A percentile compares a stretch with the other conserved stretches of the same genome.
These are phyloP conservation scores for Amphiura filiformis DNA, from an alignment of 35 echinoderm and acorn worm species.

Conservation along the genomic window DNA sequence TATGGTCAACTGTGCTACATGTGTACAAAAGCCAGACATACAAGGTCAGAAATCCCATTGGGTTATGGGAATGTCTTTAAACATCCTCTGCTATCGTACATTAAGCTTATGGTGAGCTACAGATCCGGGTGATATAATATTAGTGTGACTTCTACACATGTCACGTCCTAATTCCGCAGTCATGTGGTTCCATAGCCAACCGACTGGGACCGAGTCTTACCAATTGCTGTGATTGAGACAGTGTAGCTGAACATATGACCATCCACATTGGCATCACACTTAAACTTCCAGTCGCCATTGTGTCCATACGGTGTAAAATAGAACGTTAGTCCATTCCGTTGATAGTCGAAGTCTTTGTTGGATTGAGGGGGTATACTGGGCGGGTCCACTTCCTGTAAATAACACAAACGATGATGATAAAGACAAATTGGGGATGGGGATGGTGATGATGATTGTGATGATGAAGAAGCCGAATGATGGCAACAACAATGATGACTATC, in stretches of 20 bases:
- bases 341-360: not conserved
- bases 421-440: not conserved
- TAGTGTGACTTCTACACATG: too few species aligned
- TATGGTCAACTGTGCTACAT: too few species aligned
- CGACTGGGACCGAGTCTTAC: too few species aligned
- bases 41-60: too few species aligned
- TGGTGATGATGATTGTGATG: not conserved
- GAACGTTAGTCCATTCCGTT: not conserved
- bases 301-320: not conserved
- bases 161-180: too few species aligned
- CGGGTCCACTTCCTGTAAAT: slow-evolving; percentile 1
- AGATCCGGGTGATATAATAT: too few species aligned
- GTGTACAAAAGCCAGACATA: too few species aligned
- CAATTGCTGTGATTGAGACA: not conserved
- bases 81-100: too few species aligned
- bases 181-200: too few species aligned
- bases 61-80: too few species aligned
- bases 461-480: not conserved
- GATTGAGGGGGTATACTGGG: not conserved
- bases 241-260: not conserved
- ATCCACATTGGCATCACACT: not conserved
- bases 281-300: slow-evolving; percentile 17
- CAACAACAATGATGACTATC: too few species aligned
- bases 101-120: too few species aligned
- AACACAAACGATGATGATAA: not conserved